A percentile compares a stretch with the other conserved stretches of the same genome.
phyloP scores from a whole-genome alignment of 2,888 invertebrate species.

The Andrena hattorfiana region DNA sequence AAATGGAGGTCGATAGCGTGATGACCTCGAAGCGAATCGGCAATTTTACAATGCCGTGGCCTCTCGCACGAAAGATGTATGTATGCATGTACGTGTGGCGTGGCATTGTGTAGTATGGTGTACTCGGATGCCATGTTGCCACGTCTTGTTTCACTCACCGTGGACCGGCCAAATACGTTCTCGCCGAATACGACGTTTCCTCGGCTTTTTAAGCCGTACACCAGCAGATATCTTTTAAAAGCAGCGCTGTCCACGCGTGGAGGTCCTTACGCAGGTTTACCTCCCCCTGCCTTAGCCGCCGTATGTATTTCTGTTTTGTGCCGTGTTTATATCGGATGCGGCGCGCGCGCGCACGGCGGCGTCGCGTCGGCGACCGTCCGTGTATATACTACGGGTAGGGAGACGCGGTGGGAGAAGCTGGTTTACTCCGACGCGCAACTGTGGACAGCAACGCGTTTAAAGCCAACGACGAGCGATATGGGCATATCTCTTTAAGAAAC shows the following conservation, averaged over 20 bases:
- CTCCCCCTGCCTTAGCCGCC: neutral
- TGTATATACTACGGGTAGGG: constrained; percentile 22
- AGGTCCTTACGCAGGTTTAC: constrained; percentile 4
- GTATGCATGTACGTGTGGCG: neutral
- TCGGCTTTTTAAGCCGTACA: constrained; percentile 3
- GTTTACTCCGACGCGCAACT: constrained; percentile 9
- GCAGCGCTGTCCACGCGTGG: neutral
- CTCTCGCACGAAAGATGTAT: constrained; percentile 47
- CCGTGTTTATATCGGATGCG: constrained; percentile 7
- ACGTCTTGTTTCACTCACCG: constrained; percentile 54
- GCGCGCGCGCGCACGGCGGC: neutral
- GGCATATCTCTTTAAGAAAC: constrained; percentile 72
- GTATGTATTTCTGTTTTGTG: neutral
- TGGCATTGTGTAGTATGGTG: neutral
- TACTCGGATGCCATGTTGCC: constrained; percentile 70
- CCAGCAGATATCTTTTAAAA: neutral
- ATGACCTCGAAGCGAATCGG: constrained; percentile 70
- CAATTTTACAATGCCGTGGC: constrained; percentile 67
- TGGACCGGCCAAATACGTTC: constrained; percentile 56
- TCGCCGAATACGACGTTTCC: constrained; percentile 20
- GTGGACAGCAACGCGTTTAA: constrained; percentile 43
- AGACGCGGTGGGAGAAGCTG: constrained; percentile 8
- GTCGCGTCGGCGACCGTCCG: constrained; percentile 6
- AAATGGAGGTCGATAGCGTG: constrained; percentile 67
- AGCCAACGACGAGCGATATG: constrained; percentile 67